phyloP scores from a whole-genome alignment of 2,888 invertebrate species.

The Metopia argyrocephala region DNA sequence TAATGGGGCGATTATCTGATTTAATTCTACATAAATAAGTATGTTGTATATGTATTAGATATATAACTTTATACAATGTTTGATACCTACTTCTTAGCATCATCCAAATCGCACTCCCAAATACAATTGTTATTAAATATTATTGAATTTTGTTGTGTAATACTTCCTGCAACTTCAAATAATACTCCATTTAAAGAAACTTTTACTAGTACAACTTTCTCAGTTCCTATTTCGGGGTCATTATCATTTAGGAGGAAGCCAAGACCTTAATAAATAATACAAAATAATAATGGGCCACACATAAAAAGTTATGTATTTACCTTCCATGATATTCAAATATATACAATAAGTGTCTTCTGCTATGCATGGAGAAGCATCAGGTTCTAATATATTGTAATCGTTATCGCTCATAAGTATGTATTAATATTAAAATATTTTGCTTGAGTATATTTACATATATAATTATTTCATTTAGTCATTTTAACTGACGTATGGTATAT shows the following conservation, averaged over 20 bases:
- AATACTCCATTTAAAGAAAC: slow-evolving; percentile 84
- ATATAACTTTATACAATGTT: not conserved
- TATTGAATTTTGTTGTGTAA: slow-evolving; percentile 80
- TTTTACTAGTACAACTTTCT: slow-evolving; percentile 77
- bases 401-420: slow-evolving; percentile 27
- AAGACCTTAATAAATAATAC: slow-evolving; percentile 78
- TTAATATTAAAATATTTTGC: not conserved
- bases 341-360: slow-evolving; percentile 72
- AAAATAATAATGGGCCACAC: slow-evolving; percentile 48
- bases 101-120: slow-evolving; percentile 88
- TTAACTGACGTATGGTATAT: too few species aligned
- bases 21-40: slow-evolving; percentile 80
- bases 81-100: slow-evolving; percentile 81
- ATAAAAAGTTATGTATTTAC: slow-evolving; percentile 59
- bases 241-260: slow-evolving; percentile 77
- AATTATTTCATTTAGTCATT: too few species aligned
- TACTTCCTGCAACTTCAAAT: slow-evolving; percentile 84
- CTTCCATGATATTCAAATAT: slow-evolving; percentile 75
- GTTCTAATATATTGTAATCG: slow-evolving; percentile 49
- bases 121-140: slow-evolving; percentile 86
- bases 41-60: too few species aligned
- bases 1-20: slow-evolving; percentile 85
- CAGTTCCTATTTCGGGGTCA: slow-evolving; percentile 33
- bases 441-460: too few species aligned
- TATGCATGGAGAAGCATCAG: slow-evolving; percentile 55